Evolutionary conservation across 2,113 vertebrate genomes (phyloP), one percentile per base, ranked within the genome.

Genomic region (Pachycephala philippinensis): DNA sequence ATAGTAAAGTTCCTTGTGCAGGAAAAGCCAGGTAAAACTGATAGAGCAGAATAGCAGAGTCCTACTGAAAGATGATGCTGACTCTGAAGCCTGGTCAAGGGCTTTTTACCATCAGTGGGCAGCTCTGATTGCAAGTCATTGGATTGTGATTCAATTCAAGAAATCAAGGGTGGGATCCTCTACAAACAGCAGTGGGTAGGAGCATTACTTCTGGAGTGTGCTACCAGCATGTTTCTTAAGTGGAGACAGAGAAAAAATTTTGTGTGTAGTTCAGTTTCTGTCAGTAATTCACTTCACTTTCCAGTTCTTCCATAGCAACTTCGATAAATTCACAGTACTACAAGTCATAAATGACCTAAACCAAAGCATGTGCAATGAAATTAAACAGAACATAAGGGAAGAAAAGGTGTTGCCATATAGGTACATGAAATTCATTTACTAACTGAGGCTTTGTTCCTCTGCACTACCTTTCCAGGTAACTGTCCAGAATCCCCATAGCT

Each of bases 221-320:
- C 3, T 68, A 52, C 10, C n/a, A 52, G 28, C 6, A 37, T 0
- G 0, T 1, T 49, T 42, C 19, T 53, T 45, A 61, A 52, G 8
- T 24, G 35, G 7, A 77, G 30, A 79, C 7, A 60, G 27, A 65
- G 8, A 23, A 80, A 68, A 79, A 69, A 28, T 1, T 0, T 3
- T 27, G 7, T 31, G 7, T 20, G 33, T 39, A 47, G 91, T 87
- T 84, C 27, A 50, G 8, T 37, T 70, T 74, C 42, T 59, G 5
- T 35, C 42, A 59, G 9, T 28, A 72, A 23, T 31, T 42, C 10
- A n/a, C 39, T 64, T 88, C 4, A 8, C 12, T 78, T 87, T 50
- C 70, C 4, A 31, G 6, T 59, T 78, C 21, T 70, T 5, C 33
- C 15, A 20, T 6, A 50, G 1, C 3, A 93, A 27, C 12, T 70